phyloP scores from a whole-genome alignment of 2,797 vertebrate genomes.

The Falco biarmicus region DNA sequence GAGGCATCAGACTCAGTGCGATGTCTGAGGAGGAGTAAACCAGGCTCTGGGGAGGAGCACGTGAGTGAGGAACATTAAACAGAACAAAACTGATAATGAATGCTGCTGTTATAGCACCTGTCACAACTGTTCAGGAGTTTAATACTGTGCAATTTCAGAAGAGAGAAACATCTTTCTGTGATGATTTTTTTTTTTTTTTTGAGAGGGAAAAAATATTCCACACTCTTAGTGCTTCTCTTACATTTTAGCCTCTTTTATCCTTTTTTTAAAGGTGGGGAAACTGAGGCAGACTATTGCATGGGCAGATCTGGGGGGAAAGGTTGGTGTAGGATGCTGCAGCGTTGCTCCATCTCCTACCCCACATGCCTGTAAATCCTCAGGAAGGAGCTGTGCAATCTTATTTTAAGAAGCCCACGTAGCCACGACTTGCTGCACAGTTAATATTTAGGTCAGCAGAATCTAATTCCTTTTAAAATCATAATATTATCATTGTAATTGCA shows the following conservation, averaged over 20 bases:
- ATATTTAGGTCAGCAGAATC: slow-evolving; percentile 56
- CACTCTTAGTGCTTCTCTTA: neutral
- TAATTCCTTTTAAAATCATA: slow-evolving; percentile 42
- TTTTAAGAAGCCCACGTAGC: neutral
- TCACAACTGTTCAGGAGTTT: slow-evolving; percentile 67
- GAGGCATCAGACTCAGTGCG: neutral
- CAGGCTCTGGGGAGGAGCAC: slow-evolving; percentile 45
- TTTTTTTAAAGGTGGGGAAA: neutral
- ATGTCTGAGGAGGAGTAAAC: slow-evolving; percentile 10
- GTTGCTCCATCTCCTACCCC: neutral
- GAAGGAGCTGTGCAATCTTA: neutral
- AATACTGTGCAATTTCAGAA: slow-evolving; percentile 57
- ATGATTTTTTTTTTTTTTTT: neutral
- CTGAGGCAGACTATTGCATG: neutral
- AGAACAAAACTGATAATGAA: slow-evolving; percentile 65
- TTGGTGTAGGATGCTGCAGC: neutral
- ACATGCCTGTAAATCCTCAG: neutral
- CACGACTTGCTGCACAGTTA: neutral
- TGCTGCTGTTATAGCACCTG: slow-evolving; percentile 70
- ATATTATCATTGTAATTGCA: slow-evolving; percentile 50
- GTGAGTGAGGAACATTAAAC: slow-evolving; percentile 63
- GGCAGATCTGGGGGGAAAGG: neutral
- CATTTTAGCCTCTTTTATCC: neutral
- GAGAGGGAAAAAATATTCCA: neutral
- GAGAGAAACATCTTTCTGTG: slow-evolving; percentile 27